These are phyloP conservation scores for Crotalus horridus DNA, from an alignment of 2,113 vertebrate species.

Conservation along the genomic window DNA sequence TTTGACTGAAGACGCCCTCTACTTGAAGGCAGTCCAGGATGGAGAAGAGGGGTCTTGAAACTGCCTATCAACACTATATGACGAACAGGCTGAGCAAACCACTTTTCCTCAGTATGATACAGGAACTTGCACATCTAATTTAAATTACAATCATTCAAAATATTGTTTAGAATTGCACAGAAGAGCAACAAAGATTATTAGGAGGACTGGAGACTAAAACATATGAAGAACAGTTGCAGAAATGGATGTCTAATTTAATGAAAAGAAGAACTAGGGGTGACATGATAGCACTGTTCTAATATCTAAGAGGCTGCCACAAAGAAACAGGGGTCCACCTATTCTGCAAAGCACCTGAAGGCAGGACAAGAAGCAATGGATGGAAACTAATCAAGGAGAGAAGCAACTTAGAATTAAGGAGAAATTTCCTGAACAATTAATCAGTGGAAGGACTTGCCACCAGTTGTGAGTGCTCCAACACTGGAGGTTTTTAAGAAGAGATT, in stretches of 20 bases:
- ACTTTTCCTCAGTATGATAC: background rate
- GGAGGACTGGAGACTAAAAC: background rate
- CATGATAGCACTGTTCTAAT: background rate
- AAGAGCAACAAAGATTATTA: background rate
- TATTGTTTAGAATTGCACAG: background rate
- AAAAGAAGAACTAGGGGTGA: background rate
- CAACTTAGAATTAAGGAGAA: background rate
- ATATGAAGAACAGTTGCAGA: background rate
- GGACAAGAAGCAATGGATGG: background rate
- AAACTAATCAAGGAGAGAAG: background rate
- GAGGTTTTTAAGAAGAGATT: background rate
- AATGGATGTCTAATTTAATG: background rate
- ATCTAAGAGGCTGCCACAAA: background rate
- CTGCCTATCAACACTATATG: background rate
- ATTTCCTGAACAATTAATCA: background rate
- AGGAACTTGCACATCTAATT: background rate
- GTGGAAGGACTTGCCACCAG: background rate
- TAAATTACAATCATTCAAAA: background rate
- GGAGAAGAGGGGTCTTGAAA: background rate
- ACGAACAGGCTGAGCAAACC: background rate
- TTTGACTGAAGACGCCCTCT: background rate
- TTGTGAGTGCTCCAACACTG: background rate
- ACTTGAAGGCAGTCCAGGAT: background rate
- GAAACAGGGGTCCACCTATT: background rate
- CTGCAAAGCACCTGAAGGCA: background rate